Conservation (phyloP, 2,113 vertebrate species). For the Melanotaenia duboulayi region DNA sequence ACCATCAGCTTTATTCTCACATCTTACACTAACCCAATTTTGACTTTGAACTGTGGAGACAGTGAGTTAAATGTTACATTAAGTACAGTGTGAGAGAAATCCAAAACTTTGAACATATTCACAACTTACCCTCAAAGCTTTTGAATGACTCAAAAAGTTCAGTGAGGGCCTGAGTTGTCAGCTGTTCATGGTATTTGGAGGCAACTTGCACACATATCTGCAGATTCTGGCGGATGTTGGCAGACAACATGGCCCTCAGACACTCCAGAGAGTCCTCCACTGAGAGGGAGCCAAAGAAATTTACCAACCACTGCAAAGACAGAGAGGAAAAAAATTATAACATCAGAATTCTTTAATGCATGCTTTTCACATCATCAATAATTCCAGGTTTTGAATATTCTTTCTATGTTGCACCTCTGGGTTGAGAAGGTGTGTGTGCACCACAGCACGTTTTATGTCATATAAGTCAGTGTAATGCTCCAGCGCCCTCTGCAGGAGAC, state of each 20-base stretch:
- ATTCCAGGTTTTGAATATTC: too few species aligned
- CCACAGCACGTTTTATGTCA: slow-evolving; percentile 96
- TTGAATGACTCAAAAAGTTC: slow-evolving; percentile 99
- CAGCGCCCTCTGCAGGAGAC: slow-evolving; percentile 94
- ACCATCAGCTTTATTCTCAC: too few species aligned
- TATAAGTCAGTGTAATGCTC: slow-evolving; percentile 98
- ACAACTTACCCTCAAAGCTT: slow-evolving; percentile 93
- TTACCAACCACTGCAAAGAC: slow-evolving; percentile 93
- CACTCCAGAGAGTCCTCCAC: slow-evolving; percentile 99
- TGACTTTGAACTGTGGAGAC: too few species aligned
- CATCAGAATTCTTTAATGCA: not conserved
- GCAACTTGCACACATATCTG: slow-evolving; percentile 99
- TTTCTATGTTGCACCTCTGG: slow-evolving; percentile 87
- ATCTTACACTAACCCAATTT: too few species aligned
- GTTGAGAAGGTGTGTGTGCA: slow-evolving; percentile 98
- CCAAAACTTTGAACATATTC: not conserved
- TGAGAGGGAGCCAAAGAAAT: slow-evolving; percentile 97
- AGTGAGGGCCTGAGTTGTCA: slow-evolving; percentile 94
- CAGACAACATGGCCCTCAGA: slow-evolving; percentile 96
- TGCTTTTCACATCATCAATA: too few species aligned
- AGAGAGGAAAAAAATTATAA: slow-evolving; percentile 8
- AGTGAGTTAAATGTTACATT: not conserved
- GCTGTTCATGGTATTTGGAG: slow-evolving; percentile 98
- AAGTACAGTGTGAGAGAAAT: too few species aligned
- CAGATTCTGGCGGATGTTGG: slow-evolving; percentile 98